Percentiles rank a stretch among this genome's conserved stretches.
phyloP scores from a whole-genome alignment of 1,140 invertebrate species.

The Lepidostoma basale region DNA sequence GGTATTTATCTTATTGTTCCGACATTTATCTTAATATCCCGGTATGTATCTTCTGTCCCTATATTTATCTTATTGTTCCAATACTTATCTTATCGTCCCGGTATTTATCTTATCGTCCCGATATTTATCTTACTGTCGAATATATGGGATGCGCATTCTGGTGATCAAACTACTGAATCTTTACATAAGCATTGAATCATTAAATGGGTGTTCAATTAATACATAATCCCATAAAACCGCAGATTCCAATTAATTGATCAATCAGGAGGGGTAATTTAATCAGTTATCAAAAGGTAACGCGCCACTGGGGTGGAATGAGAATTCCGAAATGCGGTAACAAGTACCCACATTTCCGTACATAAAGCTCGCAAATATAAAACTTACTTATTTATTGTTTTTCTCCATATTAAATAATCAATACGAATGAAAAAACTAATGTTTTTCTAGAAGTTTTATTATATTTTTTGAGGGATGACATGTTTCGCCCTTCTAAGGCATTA shows the following conservation, averaged over 20 bases:
- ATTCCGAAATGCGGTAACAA: not conserved
- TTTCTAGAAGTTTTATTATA: not conserved
- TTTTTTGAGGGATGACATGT: no score
- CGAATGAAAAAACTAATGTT: no score
- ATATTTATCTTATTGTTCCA: not conserved
- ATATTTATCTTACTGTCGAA: not conserved
- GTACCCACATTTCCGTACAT: not conserved
- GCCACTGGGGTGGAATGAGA: not conserved
- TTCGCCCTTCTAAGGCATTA: no score
- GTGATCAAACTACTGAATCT: not conserved
- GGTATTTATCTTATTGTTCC: no score
- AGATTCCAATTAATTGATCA: not conserved
- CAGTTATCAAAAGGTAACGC: not conserved
- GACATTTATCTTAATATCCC: no score
- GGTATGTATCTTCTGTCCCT: no score
- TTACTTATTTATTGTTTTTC: not conserved
- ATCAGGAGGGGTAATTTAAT: conserved; percentile 11
- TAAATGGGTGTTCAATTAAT: not conserved
- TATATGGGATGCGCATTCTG: no score
- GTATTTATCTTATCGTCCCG: not conserved
- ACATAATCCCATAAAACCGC: not conserved
- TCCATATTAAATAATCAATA: no score
- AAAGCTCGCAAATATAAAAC: not conserved
- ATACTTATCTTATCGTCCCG: not conserved
- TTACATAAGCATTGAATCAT: not conserved